Conservation (phyloP, 2,888 invertebrate genomes). For the Epinotia nisella region DNA sequence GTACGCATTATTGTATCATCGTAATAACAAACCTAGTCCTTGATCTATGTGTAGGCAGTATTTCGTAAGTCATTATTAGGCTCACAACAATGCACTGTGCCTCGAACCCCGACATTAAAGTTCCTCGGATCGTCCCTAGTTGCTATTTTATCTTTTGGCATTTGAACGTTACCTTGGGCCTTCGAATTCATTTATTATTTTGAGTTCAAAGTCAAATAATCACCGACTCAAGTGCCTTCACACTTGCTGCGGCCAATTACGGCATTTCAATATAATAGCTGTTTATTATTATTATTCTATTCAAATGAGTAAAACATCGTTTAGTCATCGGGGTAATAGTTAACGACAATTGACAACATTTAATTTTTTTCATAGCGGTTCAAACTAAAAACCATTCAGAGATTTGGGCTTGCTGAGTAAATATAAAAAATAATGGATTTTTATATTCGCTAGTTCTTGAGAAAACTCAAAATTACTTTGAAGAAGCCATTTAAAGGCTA, state of each 20-base stretch:
- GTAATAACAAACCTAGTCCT: slow-evolving; percentile 70
- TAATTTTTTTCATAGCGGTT: too few species aligned
- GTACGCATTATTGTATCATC: slow-evolving; percentile 61
- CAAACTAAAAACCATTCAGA: too few species aligned
- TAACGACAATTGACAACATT: too few species aligned
- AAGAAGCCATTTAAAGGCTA: too few species aligned
- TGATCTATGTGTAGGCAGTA: slow-evolving; percentile 75
- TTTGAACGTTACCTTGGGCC: slow-evolving; percentile 51
- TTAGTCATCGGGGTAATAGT: neutral
- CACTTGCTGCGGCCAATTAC: slow-evolving; percentile 34
- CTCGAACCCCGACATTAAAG: slow-evolving; percentile 60
- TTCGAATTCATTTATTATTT: slow-evolving; percentile 53
- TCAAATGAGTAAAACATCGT: slow-evolving; percentile 23
- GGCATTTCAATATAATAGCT: slow-evolving; percentile 28
- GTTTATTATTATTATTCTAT: slow-evolving; percentile 28
- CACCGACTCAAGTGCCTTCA: slow-evolving; percentile 49
- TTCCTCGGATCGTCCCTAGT: slow-evolving; percentile 60
- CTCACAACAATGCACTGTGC: slow-evolving; percentile 63
- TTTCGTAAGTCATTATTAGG: slow-evolving; percentile 71
- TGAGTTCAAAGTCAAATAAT: slow-evolving; percentile 51
- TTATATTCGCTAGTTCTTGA: too few species aligned
- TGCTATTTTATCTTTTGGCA: slow-evolving; percentile 58
- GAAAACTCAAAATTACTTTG: too few species aligned
- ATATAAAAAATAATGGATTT: too few species aligned
- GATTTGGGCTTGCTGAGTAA: too few species aligned